A percentile compares a stretch with the other conserved stretches of the same genome.
Conservation (phyloP, 2,888 invertebrate genomes). For the Capitulum mitella region DNA sequence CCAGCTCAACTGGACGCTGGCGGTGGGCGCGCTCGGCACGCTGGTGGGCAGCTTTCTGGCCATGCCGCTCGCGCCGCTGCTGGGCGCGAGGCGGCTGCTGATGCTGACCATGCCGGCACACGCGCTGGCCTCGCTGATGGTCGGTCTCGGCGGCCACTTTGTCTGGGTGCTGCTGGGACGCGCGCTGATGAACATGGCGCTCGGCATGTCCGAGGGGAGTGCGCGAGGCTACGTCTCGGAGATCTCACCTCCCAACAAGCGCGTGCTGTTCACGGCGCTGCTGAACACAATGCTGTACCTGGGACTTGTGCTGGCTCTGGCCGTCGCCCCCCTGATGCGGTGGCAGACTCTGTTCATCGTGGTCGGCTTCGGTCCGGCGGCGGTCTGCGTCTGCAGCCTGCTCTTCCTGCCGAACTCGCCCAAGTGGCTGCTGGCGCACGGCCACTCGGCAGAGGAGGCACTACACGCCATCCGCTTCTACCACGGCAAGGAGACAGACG, state of each 20-base stretch:
- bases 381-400: too few species aligned
- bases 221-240: background rate
- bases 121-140: background rate
- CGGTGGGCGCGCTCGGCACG: background rate
- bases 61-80: background rate
- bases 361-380: too few species aligned
- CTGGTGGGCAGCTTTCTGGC: background rate
- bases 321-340: too few species aligned
- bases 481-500: too few species aligned
- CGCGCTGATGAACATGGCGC: background rate
- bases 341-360: too few species aligned
- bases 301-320: too few species aligned
- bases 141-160: background rate
- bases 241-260: background rate
- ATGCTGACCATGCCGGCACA: background rate
- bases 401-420: too few species aligned
- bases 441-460: too few species aligned
- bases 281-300: background rate
- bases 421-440: too few species aligned
- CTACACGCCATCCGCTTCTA: too few species aligned
- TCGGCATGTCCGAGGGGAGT: background rate
- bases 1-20: slow-evolving; percentile 9
- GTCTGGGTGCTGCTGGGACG: background rate
- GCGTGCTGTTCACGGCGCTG: background rate
- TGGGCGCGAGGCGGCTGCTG: background rate